Conservation (phyloP, 2,113 vertebrate genomes). For the Stegostoma tigrinum region DNA sequence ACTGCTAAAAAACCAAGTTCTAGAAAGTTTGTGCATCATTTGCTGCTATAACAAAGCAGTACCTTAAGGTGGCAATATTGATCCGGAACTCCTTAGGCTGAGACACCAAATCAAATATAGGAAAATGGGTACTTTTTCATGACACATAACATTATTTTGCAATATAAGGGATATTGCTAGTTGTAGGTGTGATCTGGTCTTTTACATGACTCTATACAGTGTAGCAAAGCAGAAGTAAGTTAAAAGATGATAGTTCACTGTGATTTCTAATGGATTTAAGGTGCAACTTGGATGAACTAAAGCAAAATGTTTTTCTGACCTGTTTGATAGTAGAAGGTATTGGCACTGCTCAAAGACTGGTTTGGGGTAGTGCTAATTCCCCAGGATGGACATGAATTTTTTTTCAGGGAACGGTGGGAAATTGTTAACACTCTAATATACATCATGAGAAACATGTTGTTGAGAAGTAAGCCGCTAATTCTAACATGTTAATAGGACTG, state of each 20-base stretch:
- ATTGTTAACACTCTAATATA: too few species aligned
- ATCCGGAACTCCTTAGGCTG: slow-evolving; percentile 4
- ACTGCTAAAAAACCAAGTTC: neutral
- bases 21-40: neutral
- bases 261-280: neutral
- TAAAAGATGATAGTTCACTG: neutral
- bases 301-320: neutral
- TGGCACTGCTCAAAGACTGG: neutral
- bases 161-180: neutral
- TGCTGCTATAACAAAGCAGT: slow-evolving; percentile 11
- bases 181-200: neutral
- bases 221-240: neutral
- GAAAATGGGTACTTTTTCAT: neutral
- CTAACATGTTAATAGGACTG: too few species aligned
- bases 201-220: neutral
- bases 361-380: neutral
- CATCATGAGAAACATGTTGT: too few species aligned
- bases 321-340: neutral
- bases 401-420: too few species aligned
- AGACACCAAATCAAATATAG: neutral
- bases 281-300: neutral
- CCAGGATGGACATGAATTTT: too few species aligned
- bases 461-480: too few species aligned
- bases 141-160: neutral
- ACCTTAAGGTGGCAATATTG: slow-evolving; percentile 38